These are phyloP conservation scores for Sympetrum striolatum DNA, from an alignment of 2,888 invertebrate species.

Conservation along the genomic window DNA sequence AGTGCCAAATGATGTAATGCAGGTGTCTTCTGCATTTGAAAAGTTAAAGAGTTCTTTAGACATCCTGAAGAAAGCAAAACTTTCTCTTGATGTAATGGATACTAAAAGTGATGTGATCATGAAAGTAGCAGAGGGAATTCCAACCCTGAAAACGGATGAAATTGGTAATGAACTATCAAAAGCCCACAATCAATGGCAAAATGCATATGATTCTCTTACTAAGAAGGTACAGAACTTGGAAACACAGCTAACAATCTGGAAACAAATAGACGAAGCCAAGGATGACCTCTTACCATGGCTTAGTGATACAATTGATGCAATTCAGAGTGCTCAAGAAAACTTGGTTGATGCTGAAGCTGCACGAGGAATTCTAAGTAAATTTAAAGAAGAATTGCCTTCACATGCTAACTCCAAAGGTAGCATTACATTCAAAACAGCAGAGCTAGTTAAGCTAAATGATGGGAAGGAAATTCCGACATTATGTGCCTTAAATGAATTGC, in stretches of 20 bases:
- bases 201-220: constrained; percentile 73
- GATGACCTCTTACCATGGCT: constrained; percentile 85
- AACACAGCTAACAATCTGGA: constrained; percentile 90
- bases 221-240: constrained; percentile 82
- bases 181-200: constrained; percentile 74
- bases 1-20: constrained; percentile 74
- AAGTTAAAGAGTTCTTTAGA: constrained; percentile 80
- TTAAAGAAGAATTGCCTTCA: constrained; percentile 83
- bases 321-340: constrained; percentile 78
- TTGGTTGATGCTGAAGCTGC: constrained; percentile 82
- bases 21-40: constrained; percentile 74
- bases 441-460: constrained; percentile 77
- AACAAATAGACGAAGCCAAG: constrained; percentile 86
- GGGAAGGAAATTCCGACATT: constrained; percentile 74
- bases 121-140: constrained; percentile 73
- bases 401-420: constrained; percentile 78
- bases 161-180: constrained; percentile 59
- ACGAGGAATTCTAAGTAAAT: constrained; percentile 78
- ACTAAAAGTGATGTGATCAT: constrained; percentile 74
- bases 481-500: constrained; percentile 68
- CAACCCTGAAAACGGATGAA: constrained; percentile 67
- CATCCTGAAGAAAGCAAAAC: constrained; percentile 75
- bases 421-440: constrained; percentile 79
- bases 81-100: constrained; percentile 78
- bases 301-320: constrained; percentile 77